Base-by-base conservation (phyloP, 2,113 vertebrate species). In the Prolemur simus region DNA sequence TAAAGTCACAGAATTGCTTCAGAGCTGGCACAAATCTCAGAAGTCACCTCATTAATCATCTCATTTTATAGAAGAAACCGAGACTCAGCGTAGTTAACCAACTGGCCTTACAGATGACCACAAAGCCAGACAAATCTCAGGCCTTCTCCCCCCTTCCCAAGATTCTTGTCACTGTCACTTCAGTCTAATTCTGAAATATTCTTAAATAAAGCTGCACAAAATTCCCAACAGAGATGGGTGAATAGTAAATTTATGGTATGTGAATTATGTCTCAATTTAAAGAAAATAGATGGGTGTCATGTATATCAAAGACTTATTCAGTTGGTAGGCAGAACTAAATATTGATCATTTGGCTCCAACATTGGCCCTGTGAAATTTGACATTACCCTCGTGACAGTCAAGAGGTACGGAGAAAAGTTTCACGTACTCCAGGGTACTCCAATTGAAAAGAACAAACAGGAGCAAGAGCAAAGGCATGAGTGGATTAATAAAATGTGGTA, bases 391-490 rank as follows among this genome's bases (percentile, higher is more conserved):
- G 20, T 54, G 56, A 81, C 52, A 64, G 21, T 99, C 99, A 93
- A 98, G 98, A 98, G 98, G 98, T 96, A 99, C 98, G 97, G 99
- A 99, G 98, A 95, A 99, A 99, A 97, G 98, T 96, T 98, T 99
- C 92, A n/a, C 96, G 96, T 74, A 97, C 83, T 97, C 96, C 63
- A 52, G 97, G 98, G 98, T 99, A 98, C 98, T 99, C 98, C 99
- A 98, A 93, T 81, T 97, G 86, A 89, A 98, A 96, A 97, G 85
- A 96, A 47, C 96, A 96, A 54, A 97, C 96, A 89, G 76, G 96
- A 97, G 87, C 96, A 60, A 60, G 58, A 60, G 8, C 25, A 56
- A 91, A 94, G 42, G 23, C 93, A 92, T 34, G 3, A 18, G 52
- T 54, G 52, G 52, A 20, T 54, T 54, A 54, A 54, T 18, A 54